These are phyloP conservation scores for Gnatocerus cornutus DNA, from an alignment of 2,888 invertebrate species.

Conservation along the genomic window DNA sequence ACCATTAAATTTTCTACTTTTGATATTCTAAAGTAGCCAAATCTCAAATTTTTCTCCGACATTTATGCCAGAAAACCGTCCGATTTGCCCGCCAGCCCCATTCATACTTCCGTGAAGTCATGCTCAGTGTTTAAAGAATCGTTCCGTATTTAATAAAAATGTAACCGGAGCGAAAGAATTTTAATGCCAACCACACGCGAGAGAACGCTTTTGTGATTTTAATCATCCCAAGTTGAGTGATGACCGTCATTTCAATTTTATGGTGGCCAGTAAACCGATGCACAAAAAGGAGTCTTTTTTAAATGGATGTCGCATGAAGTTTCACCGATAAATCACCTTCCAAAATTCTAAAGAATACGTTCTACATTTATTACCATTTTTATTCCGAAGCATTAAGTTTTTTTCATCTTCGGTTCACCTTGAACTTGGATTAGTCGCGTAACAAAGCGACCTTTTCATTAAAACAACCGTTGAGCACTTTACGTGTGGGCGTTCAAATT, in stretches of 20 bases:
- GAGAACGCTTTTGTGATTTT: conserved; percentile 34
- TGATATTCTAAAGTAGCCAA: too few species aligned
- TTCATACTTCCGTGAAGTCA: background rate
- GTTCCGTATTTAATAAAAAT: conserved; percentile 23
- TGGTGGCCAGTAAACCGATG: conserved; percentile 25
- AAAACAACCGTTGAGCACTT: conserved; percentile 22
- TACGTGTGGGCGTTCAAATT: conserved; percentile 42
- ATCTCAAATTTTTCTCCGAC: too few species aligned
- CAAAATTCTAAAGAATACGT: conserved; percentile 23
- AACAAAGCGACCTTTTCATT: conserved; percentile 35
- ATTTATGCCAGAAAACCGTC: too few species aligned
- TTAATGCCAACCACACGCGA: conserved; percentile 40
- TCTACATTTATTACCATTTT: conserved; percentile 22
- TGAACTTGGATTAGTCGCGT: conserved; percentile 39
- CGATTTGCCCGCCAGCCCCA: too few species aligned
- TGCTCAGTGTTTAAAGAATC: conserved; percentile 11
- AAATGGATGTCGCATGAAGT: conserved; percentile 19
- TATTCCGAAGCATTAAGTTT: conserved; percentile 19
- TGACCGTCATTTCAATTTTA: conserved; percentile 37
- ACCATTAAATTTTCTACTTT: too few species aligned
- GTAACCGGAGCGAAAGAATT: conserved; percentile 25
- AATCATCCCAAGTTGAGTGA: conserved; percentile 38
- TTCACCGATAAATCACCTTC: conserved; percentile 38
- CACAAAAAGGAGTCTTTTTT: conserved; percentile 23
- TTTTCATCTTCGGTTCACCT: conserved; percentile 11